Conservation (phyloP, 2,888 invertebrate species). For the Chrysotoxum bicinctum region DNA sequence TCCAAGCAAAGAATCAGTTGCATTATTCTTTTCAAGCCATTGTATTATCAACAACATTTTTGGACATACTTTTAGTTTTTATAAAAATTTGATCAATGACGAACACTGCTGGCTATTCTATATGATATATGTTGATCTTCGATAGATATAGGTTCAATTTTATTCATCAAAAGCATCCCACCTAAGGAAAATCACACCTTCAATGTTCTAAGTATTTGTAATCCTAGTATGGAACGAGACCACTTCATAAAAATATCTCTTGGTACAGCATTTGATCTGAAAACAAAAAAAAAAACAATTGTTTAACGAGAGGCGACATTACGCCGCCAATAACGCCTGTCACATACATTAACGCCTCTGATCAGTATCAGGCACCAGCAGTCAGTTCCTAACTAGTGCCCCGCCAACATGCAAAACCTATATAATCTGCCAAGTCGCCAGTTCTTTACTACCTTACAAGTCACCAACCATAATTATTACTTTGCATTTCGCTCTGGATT, state of each 20-base stretch:
- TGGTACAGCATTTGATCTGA: neutral
- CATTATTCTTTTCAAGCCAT: too few relatives aligned
- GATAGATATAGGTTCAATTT: constrained; percentile 13
- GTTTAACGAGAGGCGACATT: constrained; percentile 51
- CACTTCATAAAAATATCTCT: neutral
- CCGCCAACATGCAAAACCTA: constrained; percentile 58
- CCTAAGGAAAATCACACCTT: constrained; percentile 36
- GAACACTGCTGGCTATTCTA: neutral
- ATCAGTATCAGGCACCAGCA: constrained; percentile 45
- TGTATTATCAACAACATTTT: too few relatives aligned
- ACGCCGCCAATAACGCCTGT: constrained; percentile 52
- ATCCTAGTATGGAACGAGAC: constrained; percentile 21
- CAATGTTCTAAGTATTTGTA: constrained; percentile 33
- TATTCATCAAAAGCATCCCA: constrained; percentile 45
- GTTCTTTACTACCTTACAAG: constrained; percentile 39
- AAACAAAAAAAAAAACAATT: constrained; percentile 34
- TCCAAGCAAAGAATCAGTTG: too few relatives aligned
- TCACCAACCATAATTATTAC: constrained; percentile 45
- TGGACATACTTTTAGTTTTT: too few relatives aligned
- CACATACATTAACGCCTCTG: constrained; percentile 68
- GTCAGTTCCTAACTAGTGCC: constrained; percentile 10
- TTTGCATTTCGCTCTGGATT: constrained; percentile 46
- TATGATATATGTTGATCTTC: neutral
- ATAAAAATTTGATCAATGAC: too few relatives aligned
- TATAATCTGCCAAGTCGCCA: constrained; percentile 57